Evolutionary conservation across 2,113 vertebrate genomes (phyloP), one percentile per base, ranked within the genome.

Genomic region (Hipposideros armiger): DNA sequence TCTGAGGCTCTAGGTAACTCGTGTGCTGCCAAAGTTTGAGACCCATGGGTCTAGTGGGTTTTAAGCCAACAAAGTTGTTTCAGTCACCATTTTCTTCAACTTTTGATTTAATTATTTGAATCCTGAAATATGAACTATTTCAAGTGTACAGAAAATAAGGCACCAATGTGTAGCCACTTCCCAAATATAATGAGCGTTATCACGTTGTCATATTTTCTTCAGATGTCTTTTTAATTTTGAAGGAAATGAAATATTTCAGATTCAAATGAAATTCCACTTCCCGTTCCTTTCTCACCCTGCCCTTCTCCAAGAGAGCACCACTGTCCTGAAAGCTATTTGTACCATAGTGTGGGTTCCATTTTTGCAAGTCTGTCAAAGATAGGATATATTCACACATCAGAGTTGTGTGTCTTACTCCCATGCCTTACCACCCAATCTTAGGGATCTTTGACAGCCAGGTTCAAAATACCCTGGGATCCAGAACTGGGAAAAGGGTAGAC

Each of bases 121-220:
- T 87, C 47, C 94, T 85, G 87, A 73, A 60, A 26, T 24, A 64
- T 10, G 28, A 74, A 94, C 54, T 52, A 66, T 73, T 70, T 87
- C 58, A 84, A 83, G 45, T 30, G 9, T 20, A 40, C 10, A 47
- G 52, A 88, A 93, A 89, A n/a, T 5, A 32, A 90, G 77, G 62
- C 66, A 28, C 64, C 36, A 64, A 24, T 54, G 74, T 17, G 40
- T 15, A 19, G 50, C 74, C 22, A 50, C 74, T 78, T 58, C 30
- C 73, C 22, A 50, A 50, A 76, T 45, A 70, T 11, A 62, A 40
- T 50, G 26, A 78, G 86, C 32, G 8, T 83, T 20, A 78, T 47
- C 58, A 40, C 56, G 4, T 83, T 88, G 64, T 84, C 90, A 72
- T 24, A 22, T 62, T 93, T 83, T 60, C 76, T 95, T 84, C 81